Percentiles rank a stretch among this genome's conserved stretches.
Conservation (phyloP, 2,113 vertebrate species). For the Platichthys flesus region DNA sequence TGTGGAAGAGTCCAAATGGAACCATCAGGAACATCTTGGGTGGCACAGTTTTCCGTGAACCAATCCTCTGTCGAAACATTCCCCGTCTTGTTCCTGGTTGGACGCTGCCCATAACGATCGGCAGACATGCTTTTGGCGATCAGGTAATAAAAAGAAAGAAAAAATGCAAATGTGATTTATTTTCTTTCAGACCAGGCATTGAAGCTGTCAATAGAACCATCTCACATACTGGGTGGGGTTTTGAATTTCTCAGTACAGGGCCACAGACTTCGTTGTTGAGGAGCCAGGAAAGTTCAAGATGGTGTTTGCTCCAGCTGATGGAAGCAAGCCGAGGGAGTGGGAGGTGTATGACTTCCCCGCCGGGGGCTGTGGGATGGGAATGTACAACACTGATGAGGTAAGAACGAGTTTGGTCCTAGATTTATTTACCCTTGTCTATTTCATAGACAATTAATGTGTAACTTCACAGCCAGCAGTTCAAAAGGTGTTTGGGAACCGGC, state of each 20-base stretch:
- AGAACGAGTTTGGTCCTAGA: not conserved
- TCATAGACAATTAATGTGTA: no score
- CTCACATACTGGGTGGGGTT: not conserved
- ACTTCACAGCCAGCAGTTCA: no score
- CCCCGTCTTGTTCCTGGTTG: conserved; percentile 94
- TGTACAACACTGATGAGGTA: conserved; percentile 98
- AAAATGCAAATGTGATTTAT: not conserved
- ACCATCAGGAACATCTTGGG: conserved; percentile 98
- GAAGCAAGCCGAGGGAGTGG: conserved; percentile 87
- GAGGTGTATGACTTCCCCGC: conserved; percentile 90
- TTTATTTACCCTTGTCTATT: not conserved
- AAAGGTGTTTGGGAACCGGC: no score
- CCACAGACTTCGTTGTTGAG: conserved; percentile 91
- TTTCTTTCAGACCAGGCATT: not conserved
- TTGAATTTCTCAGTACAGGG: conserved; percentile 87
- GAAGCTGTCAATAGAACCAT: not conserved
- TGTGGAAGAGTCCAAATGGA: conserved; percentile 98
- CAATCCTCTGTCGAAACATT: conserved; percentile 96
- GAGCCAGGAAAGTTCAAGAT: conserved; percentile 91
- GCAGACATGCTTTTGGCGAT: conserved; percentile 94
- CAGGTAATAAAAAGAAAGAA: conserved; percentile 81
- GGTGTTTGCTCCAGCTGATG: conserved; percentile 87
- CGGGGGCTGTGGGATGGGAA: conserved; percentile 95
- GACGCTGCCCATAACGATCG: conserved; percentile 93
- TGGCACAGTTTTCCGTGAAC: conserved; percentile 95